phyloP scores from a whole-genome alignment of 2,113 vertebrate genomes.

The Camelus dromedarius region DNA sequence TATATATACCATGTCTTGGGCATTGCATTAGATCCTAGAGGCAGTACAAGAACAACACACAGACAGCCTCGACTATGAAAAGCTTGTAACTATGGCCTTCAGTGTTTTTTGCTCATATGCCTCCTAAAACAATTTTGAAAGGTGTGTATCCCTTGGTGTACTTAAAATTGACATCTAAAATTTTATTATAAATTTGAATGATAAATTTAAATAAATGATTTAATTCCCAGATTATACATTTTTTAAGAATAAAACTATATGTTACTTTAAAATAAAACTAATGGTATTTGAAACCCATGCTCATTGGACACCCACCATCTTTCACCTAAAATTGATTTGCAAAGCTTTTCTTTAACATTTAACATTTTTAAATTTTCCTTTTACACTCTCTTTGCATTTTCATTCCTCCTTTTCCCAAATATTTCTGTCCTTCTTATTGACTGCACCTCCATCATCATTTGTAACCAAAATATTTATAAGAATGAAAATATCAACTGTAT shows the following conservation, averaged over 20 bases:
- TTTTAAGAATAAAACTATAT: neutral
- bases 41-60: neutral
- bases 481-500: neutral
- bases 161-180: neutral
- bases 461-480: constrained; percentile 3
- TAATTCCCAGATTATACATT: neutral
- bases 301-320: neutral
- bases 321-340: neutral
- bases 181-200: neutral
- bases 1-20: neutral
- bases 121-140: constrained; percentile 21
- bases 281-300: neutral
- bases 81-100: neutral
- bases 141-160: neutral
- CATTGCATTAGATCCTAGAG: neutral
- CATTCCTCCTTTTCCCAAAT: neutral
- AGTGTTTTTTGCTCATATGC: neutral
- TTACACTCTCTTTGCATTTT: neutral
- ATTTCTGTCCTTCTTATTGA: neutral
- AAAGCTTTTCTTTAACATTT: neutral
- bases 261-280: neutral
- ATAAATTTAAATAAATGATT: neutral
- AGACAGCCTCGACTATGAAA: neutral
- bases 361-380: neutral
- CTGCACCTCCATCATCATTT: neutral